These are phyloP conservation scores for Drosophila elegans DNA, from an alignment of 1,140 invertebrate genomes.

Conservation along the genomic window DNA sequence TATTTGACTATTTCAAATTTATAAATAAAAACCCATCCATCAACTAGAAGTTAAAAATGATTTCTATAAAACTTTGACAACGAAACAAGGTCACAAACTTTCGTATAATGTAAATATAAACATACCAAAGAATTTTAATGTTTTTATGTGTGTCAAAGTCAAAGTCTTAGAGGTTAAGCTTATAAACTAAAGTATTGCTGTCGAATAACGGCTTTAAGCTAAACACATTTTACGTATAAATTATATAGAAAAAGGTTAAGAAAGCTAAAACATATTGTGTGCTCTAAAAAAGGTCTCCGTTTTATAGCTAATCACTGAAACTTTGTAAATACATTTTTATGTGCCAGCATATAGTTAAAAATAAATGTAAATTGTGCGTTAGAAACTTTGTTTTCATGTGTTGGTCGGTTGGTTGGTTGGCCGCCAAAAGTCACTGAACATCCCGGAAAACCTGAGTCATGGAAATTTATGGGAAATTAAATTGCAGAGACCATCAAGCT, in stretches of 20 bases:
- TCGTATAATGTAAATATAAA: slow-evolving; percentile 22
- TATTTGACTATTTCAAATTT: neutral
- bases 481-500: slow-evolving; percentile 26
- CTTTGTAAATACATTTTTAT: slow-evolving; percentile 57
- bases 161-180: slow-evolving; percentile 30
- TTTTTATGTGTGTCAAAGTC: slow-evolving; percentile 41
- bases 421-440: slow-evolving; percentile 1
- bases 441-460: slow-evolving; percentile 8
- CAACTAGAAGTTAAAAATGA: slow-evolving; percentile 7
- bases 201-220: slow-evolving; percentile 72
- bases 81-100: slow-evolving; percentile 31
- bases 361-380: slow-evolving; percentile 60
- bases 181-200: slow-evolving; percentile 67
- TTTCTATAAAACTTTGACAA: slow-evolving; percentile 11
- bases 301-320: slow-evolving; percentile 39
- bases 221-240: slow-evolving; percentile 27
- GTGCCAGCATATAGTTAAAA: slow-evolving; percentile 50
- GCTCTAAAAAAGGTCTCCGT: slow-evolving; percentile 4
- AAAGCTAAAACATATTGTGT: slow-evolving; percentile 2
- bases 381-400: slow-evolving; percentile 34
- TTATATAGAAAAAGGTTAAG: neutral
- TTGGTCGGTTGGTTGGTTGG: neutral
- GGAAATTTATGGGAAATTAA: slow-evolving; percentile 57
- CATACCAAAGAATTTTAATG: slow-evolving; percentile 33
- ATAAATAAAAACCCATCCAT: neutral